Evolutionary conservation across 2,888 invertebrate species (phyloP), one percentile per base, ranked within the genome.

Genomic region (Ametastegia equiseti): DNA sequence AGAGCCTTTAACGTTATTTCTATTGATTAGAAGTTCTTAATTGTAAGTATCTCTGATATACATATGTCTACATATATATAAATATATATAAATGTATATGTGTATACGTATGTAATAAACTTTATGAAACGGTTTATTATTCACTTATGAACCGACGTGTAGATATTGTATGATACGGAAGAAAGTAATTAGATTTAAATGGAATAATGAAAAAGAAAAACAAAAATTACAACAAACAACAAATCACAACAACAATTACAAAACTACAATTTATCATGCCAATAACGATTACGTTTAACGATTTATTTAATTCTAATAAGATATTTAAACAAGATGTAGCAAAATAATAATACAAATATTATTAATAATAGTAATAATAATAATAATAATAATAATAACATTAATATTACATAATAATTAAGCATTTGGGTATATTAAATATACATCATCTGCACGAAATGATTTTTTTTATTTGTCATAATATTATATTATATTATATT

Each of bases 91-190:
- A 6, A 42, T 42, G 9, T 42, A 42, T 42, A 42, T 42, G 5
- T 42, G 9, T 42, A 42, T 42, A 42, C 5, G 15, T 13, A 13
- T 5, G 4, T 13, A 54, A 54, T 54, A 67, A 65, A 67, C 82
- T 84, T 84, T 87, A 88, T 87, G 83, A 82, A 4, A 85, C 88
- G 87, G 85, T 88, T 89, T 87, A 33, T 45, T 36, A 33, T 60
- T 27, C 15, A 60, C 30, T 30, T 60, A 60, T 60, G 4, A 30
- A 60, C 13, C 84, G 86, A 86, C 84, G 83, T 90, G 90, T 90
- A 90, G 88, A 90, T 90, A 90, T 85, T 90, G 90, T 90, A 90
- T 85, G 84, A 89, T 89, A 89, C 81, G 83, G 82, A 84, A 82
- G 82, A 84, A 84, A 84, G 81, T 84, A 84, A 80, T 83, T 84